phyloP scores from a whole-genome alignment of 1,140 invertebrate species.

The Acromyrmex echinatior region DNA sequence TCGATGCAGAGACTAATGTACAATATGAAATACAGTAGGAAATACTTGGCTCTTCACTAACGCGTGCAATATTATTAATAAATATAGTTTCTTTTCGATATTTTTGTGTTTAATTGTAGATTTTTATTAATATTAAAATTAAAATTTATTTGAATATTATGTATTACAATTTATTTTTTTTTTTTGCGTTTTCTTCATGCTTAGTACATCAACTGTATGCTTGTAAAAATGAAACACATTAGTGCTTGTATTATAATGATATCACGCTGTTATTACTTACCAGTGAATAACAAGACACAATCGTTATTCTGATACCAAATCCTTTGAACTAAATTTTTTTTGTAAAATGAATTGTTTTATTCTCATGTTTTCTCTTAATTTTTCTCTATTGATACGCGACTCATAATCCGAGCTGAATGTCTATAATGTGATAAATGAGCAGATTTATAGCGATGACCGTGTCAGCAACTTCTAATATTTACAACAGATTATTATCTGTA shows the following conservation, averaged over 20 bases:
- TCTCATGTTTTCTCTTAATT: background rate
- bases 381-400: background rate
- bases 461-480: constrained; percentile 62
- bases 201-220: background rate
- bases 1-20: background rate
- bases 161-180: no score
- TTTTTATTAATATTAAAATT: background rate
- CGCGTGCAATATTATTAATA: background rate
- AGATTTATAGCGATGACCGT: background rate
- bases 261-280: background rate
- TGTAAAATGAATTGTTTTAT: background rate
- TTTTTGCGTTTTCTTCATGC: background rate
- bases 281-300: background rate
- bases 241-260: background rate
- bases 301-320: background rate
- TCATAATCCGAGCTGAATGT: constrained; percentile 4
- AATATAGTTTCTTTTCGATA: background rate
- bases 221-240: background rate
- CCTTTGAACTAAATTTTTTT: constrained; percentile 28
- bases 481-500: constrained; percentile 24
- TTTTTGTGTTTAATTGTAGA: background rate
- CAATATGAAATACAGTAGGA: background rate
- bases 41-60: background rate
- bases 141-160: no score
- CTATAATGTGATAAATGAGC: constrained; percentile 27